Conservation (phyloP, 2,113 vertebrate genomes). For the Suncus etruscus region DNA sequence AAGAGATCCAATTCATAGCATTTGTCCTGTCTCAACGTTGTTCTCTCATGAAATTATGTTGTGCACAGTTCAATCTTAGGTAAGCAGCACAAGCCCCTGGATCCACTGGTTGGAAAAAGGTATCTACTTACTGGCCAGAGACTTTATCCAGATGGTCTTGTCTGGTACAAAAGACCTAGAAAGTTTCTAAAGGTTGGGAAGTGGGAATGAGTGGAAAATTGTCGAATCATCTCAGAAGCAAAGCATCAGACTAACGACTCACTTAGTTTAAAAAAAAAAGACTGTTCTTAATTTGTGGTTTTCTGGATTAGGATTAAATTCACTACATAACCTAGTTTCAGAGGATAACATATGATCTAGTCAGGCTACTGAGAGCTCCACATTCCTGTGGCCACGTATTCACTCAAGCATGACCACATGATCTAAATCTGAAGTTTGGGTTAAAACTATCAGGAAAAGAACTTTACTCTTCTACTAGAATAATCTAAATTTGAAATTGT, state of each 20-base stretch:
- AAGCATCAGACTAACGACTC: background rate
- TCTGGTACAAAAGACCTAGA: background rate
- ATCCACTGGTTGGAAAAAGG: background rate
- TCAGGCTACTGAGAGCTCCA: background rate
- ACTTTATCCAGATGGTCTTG: background rate
- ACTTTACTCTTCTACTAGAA: background rate
- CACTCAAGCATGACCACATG: background rate
- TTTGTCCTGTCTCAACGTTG: background rate
- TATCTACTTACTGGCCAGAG: background rate
- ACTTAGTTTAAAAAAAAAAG: background rate
- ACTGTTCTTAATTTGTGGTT: background rate
- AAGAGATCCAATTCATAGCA: background rate
- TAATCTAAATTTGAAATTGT: background rate
- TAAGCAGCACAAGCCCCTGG: background rate
- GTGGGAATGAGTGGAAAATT: background rate
- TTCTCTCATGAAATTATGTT: background rate
- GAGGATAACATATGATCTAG: background rate
- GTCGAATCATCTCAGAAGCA: background rate
- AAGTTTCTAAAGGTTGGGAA: background rate
- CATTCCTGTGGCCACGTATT: background rate
- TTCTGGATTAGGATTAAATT: background rate
- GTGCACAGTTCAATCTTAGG: background rate
- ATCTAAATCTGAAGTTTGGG: background rate
- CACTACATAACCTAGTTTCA: background rate
- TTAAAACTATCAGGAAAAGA: background rate